Evolutionary conservation across 37 sponge, comb jelly and placozoan species (phyloP), one percentile per base, ranked within the genome.

Genomic region (Spongilla lacustris): DNA sequence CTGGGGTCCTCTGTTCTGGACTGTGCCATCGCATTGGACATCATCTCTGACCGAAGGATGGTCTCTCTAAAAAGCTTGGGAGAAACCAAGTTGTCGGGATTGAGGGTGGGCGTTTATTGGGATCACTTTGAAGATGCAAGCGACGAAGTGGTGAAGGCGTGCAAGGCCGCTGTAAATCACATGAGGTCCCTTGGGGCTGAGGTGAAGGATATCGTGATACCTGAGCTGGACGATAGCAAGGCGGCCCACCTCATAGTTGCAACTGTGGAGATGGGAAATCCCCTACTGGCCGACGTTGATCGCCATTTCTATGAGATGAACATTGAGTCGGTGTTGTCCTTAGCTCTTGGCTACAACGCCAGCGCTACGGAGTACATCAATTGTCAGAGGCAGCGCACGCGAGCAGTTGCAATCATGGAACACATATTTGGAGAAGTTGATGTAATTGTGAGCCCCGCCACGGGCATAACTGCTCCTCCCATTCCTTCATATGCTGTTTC

Each of bases 211-310:
- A 93, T 96, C 13, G 48, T 68, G 24, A 96, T 96, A 27, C 94
- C 94, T 12, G 96, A 96, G 74, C 72, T 96, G 32, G 89, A 92
- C 29, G 81, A 92, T 24, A 69, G 81, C 14, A 87, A 91, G 9
- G 38, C 90, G 27, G 94, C 91, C 23, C 92, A 91, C 50, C 49
- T 86, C 27, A 35, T 38, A n/a, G 49, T 67, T 17, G 69, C 77
- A 35, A 11, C 50, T 26, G 11, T 71, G 13, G 89, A 89, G 73
- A 77, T 89, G 70, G 71, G 38, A 28, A 37, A 24, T 37, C 67
- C n/a, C n/a, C 36, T 76, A 3, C 68, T 41, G 31, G 36, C 41
- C 32, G 84, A 83, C 21, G 31, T 83, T 0, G 73, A 83, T 1
- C 32, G 69, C 26, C 89, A 89, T 28, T 83, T 89, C 69, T 25